Evolutionary conservation across 2,888 invertebrate genomes (phyloP).

Genomic region (Noctua pronuba): DNA sequence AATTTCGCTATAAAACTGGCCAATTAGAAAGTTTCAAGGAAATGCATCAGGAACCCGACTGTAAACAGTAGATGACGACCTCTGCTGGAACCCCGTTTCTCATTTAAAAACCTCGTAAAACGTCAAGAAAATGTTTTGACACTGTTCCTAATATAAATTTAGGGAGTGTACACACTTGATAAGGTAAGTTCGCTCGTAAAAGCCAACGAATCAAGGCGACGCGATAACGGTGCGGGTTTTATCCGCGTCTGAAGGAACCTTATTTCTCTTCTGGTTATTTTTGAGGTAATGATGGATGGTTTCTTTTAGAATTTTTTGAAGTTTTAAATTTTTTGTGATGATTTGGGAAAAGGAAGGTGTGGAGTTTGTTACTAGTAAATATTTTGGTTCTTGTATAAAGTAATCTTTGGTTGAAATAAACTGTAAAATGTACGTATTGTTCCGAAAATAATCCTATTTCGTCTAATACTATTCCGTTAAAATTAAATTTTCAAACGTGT

Average conservation of each 20-base stretch:
- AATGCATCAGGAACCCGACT: slow-evolving; percentile 59
- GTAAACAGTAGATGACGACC: slow-evolving; percentile 65
- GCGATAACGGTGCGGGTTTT: slow-evolving; percentile 61
- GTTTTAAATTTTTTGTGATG: slow-evolving; percentile 17
- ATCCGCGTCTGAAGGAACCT: slow-evolving; percentile 53
- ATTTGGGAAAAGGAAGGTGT: not conserved
- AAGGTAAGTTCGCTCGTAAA: slow-evolving; percentile 67
- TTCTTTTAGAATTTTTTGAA: slow-evolving; percentile 17
- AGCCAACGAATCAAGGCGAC: slow-evolving; percentile 66
- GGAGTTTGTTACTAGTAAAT: not conserved
- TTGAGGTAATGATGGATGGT: slow-evolving; percentile 56
- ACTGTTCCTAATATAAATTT: slow-evolving; percentile 76
- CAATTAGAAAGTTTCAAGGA: slow-evolving; percentile 31
- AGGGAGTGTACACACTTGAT: slow-evolving; percentile 69
- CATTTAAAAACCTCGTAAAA: slow-evolving; percentile 83
- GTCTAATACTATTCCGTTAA: not conserved
- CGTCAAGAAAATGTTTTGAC: slow-evolving; percentile 81
- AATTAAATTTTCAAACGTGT: no score
- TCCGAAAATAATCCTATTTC: not conserved
- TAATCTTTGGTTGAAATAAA: not conserved
- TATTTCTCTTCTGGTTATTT: slow-evolving; percentile 57
- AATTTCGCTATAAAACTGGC: not conserved
- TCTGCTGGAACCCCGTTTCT: slow-evolving; percentile 71
- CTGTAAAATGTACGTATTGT: not conserved
- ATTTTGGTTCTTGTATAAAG: not conserved